Base-by-base conservation (phyloP, 1,140 invertebrate genomes). In the Lepidurus arcticus region DNA sequence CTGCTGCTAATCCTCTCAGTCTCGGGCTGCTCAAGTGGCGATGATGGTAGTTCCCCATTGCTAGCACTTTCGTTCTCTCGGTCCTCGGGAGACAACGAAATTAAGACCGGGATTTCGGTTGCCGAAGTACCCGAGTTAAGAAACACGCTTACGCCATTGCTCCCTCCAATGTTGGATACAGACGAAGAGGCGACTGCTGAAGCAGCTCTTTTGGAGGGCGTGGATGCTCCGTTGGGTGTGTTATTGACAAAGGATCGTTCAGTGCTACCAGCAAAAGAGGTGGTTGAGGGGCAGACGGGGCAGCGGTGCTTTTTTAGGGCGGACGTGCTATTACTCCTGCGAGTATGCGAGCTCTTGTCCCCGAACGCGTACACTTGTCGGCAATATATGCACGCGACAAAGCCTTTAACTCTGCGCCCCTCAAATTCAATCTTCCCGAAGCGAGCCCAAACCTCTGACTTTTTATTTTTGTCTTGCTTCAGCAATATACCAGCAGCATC, bases 341-440 rank as follows among this genome's bases (percentile, higher is more conserved):
- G 53, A 21, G 53, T 21, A 21, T 65, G 16, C 7, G 78, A 73
- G 47, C 75, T 43, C 24, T 44, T 74, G 3, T 78, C 78, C 16
- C 78, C 78, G n/a, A 78, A 78, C 21, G 73, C 78, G 44, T 78
- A 78, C 43, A 78, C 78, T 34, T 78, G 78, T 1, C 73, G 78
- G 73, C 78, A 78, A 73, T 74, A 75, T 11, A 78, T 44, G 43
- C 78, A 78, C n/a, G 78, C 78, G 7, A 78, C 78, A 44, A 75
- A 78, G 16, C 78, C 78, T 44, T 78, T 78, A 43, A 78, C 73
- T 26, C 45, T 73, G 1, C 78, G 78, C 10, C 73, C 73, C 73
- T 78, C 73, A 73, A 78, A 44, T 21, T 73, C 75, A 24, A 78
- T 74, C 75, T 74, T 78, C 34, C 78, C 78, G 44, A 78, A 78